Evolutionary conservation across 2,113 vertebrate species (phyloP).

Genomic region (Vireo altiloquus): DNA sequence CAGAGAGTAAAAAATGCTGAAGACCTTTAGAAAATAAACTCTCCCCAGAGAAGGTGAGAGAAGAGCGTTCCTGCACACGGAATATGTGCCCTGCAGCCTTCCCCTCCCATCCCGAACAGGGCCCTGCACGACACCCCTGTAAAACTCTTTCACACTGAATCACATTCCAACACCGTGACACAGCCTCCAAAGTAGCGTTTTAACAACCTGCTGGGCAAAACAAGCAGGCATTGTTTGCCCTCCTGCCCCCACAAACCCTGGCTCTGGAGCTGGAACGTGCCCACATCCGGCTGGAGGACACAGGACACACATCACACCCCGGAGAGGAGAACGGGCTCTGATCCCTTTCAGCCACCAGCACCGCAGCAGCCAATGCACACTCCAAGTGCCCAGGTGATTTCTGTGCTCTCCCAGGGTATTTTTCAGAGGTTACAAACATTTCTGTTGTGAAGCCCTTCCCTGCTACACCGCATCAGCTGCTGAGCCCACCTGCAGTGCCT

Average conservation of each 20-base stretch:
- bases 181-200: background rate
- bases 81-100: background rate
- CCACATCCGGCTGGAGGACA: background rate
- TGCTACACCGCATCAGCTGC: background rate
- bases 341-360: background rate
- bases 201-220: slow-evolving; percentile 7
- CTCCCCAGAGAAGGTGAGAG: background rate
- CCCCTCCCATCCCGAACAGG: background rate
- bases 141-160: slow-evolving; percentile 8
- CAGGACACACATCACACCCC: background rate
- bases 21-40: background rate
- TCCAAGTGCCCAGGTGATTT: background rate
- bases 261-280: background rate
- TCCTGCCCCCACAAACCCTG: background rate
- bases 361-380: background rate
- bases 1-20: background rate
- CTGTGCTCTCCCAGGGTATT: background rate
- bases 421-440: background rate
- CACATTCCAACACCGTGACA: slow-evolving; percentile 41
- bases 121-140: background rate
- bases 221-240: slow-evolving; percentile 42
- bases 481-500: background rate
- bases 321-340: background rate
- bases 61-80: background rate
- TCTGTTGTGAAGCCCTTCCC: background rate